Base-by-base conservation (phyloP, 2,113 vertebrate genomes). In the Labeo catla region DNA sequence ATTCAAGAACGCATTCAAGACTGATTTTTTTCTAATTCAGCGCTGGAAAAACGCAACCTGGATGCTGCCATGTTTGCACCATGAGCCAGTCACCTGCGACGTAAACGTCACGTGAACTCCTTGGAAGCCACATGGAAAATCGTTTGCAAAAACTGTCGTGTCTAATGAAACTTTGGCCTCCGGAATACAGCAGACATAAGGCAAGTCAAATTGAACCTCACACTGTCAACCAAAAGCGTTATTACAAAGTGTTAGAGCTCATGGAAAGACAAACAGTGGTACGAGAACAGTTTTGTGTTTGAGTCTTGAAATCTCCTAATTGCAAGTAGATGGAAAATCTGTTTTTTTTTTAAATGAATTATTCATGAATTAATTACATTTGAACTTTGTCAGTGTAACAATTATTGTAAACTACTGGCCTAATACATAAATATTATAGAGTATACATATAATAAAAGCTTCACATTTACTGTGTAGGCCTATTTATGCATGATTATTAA, bases 401-500 rank as follows among this genome's bases (percentile, higher is more conserved):
- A 47, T 49, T 66, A 66, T 15, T 78, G 74, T 78, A 76, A 76
- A 85, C 43, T 39, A 50, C 72, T 34, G 43, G 76, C 6, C 76
- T 52, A 16, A 36, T 77, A 21, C 84, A 78, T 78, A 76, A 9
- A 77, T 85, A 54, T 36, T 77, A n/a, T 52, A 2, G 13, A 77
- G 50, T 54, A 50, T 76, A 77, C 76, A 10, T 54, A 77, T 77
- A 34, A 54, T 54, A 77, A 77, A 77, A 36, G 23, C 16, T 54
- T 16, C 0, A 0, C 70, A 52, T 77, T 54, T 34, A 77, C 23
- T 9, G 28, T 16, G 50, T 28, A 77, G 15, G 28, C 54, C 84
- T 50, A 83, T 57, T 72, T 83, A 84, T 83, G 85, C 81, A 74
- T 84, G 85, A 90, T 76, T 78, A 79, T 84, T 74, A 85, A 82